Conservation (phyloP, 2,113 vertebrate species). For the Nannobrachium achirus region DNA sequence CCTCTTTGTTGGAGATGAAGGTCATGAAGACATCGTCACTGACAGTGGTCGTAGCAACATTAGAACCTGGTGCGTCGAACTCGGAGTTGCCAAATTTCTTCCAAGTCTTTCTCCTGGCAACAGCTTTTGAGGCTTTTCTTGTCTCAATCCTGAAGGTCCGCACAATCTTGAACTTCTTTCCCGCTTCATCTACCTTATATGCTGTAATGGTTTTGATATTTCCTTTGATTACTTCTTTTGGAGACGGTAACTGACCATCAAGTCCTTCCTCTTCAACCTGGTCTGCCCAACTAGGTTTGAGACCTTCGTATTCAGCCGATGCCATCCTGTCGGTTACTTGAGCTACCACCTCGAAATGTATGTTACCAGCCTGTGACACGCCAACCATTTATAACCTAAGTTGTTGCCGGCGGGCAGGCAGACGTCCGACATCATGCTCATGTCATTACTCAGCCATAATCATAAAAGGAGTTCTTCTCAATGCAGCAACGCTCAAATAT, state of each 20-base stretch:
- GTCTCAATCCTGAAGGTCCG: conserved; percentile 95
- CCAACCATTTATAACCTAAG: too few relatives aligned
- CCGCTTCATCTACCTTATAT: conserved; percentile 93
- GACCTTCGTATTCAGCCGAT: conserved; percentile 55
- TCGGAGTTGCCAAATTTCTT: conserved; percentile 97
- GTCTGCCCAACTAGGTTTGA: conserved; percentile 98
- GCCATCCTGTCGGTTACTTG: too few relatives aligned
- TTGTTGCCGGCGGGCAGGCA: too few relatives aligned
- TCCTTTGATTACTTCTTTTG: conserved; percentile 91
- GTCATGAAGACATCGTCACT: conserved; percentile 97
- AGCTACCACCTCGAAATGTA: too few relatives aligned
- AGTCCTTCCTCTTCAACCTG: conserved; percentile 96
- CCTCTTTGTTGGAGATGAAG: conserved; percentile 97
- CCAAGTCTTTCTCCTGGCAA: conserved; percentile 97
- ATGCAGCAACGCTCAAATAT: too few relatives aligned
- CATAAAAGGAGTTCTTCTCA: too few relatives aligned
- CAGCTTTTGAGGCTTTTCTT: conserved; percentile 94
- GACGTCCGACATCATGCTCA: too few relatives aligned
- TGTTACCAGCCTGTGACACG: too few relatives aligned
- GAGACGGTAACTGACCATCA: conserved; percentile 87
- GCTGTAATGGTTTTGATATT: conserved; percentile 94
- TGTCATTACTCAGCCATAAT: too few relatives aligned
- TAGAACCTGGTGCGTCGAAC: conserved; percentile 89
- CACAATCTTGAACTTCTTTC: conserved; percentile 93
- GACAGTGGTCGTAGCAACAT: conserved; percentile 95